Percentiles rank a stretch among this genome's conserved stretches.
These are phyloP conservation scores for Nephrotoma flavescens DNA, from an alignment of 2,888 invertebrate species.

Conservation along the genomic window DNA sequence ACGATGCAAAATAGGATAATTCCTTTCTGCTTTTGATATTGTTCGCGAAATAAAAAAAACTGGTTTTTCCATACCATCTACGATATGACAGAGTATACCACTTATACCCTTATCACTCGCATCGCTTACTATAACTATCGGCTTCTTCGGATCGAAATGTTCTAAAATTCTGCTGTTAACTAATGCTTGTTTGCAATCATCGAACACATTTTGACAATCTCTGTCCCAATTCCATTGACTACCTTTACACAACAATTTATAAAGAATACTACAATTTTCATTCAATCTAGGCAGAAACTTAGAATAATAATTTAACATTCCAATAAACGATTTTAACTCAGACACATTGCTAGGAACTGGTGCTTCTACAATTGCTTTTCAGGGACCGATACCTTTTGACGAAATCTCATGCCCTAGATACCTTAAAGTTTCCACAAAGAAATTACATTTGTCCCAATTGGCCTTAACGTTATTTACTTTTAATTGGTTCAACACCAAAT, in stretches of 20 bases:
- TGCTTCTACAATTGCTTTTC: not conserved
- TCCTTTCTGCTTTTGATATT: too few relatives aligned
- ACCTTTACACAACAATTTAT: not conserved
- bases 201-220: not conserved
- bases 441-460: too few relatives aligned
- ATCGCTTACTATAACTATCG: not conserved
- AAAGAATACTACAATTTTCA: not conserved
- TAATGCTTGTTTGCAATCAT: too few relatives aligned
- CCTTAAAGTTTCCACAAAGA: too few relatives aligned
- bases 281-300: not conserved
- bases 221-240: not conserved
- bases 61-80: not conserved
- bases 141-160: too few relatives aligned
- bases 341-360: not conserved
- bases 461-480: too few relatives aligned
- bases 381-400: too few relatives aligned
- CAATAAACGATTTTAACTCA: not conserved
- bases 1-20: too few relatives aligned
- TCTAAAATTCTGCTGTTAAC: too few relatives aligned
- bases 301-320: not conserved
- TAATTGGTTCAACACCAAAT: too few relatives aligned
- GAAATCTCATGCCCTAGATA: too few relatives aligned
- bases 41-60: too few relatives aligned
- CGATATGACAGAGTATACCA: not conserved
- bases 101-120: not conserved